phyloP scores from a whole-genome alignment of 2,888 invertebrate species.

The Drosophila anomelani region DNA sequence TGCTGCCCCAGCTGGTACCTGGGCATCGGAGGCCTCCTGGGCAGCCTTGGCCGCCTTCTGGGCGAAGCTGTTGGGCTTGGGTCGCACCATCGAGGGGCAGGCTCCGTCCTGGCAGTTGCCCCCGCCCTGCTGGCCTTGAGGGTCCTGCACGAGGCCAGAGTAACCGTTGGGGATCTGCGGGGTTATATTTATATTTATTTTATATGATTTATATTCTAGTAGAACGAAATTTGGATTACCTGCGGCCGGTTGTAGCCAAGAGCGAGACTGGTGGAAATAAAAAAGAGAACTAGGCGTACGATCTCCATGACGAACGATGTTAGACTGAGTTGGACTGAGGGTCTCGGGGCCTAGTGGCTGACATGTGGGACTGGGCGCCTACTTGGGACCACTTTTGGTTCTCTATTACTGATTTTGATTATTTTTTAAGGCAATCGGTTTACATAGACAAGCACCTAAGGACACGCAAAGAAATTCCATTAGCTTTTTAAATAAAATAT shows the following conservation, averaged over 20 bases:
- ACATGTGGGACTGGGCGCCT: background rate
- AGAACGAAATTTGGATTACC: background rate
- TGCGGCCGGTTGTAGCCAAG: background rate
- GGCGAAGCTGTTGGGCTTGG: slow-evolving; percentile 86
- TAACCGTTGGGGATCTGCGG: background rate
- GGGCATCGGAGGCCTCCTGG: slow-evolving; percentile 86
- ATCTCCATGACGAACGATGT: background rate
- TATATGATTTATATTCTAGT: background rate
- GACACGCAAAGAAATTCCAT: no score
- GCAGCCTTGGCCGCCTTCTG: slow-evolving; percentile 91
- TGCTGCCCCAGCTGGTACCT: background rate
- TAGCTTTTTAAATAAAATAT: no score
- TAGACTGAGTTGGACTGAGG: background rate
- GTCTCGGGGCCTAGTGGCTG: background rate
- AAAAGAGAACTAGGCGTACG: background rate
- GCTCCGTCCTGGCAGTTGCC: background rate
- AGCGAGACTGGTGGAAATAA: background rate
- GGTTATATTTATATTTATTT: background rate
- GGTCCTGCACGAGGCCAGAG: background rate
- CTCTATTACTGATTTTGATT: background rate
- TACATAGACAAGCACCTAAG: background rate
- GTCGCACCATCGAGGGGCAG: background rate
- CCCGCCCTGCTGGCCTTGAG: background rate
- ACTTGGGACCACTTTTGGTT: background rate
- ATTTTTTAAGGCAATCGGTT: background rate